Base-by-base conservation (phyloP, 37 sponge, comb jelly and placozoan genomes). In the Eunapius fragilis region DNA sequence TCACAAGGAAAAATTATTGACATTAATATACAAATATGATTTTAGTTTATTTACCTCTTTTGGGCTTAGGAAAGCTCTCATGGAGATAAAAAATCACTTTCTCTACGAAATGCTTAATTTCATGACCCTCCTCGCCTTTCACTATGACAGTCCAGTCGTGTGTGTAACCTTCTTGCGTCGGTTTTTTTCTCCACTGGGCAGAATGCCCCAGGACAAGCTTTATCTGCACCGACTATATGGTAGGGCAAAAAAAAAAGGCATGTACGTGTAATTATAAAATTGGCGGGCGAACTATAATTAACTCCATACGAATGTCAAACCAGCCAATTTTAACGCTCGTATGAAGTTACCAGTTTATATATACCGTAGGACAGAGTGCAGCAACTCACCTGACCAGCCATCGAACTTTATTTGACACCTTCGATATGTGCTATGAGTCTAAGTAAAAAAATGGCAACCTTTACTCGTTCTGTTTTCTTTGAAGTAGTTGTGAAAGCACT, bases 111-210 rank as follows among this genome's bases (percentile, higher is more conserved):
- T 95, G 89, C 50, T 87, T 86, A 25, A 99, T 92, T 24, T 95
- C 95, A 49, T 86, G 85, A 0, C 94, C 93, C 25, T 95, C 93
- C 71, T 95, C 96, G 19, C 99, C 99, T 34, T 96, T 87, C 0
- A 99, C 97, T 0, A 94, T 72, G 26, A 96, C 84, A 30, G 93
- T 95, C 99, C 99, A 99, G 68, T 99, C 99, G 68, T 99, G 99
- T 17, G 97, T 99, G 84, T 87, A 97, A 12, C 97, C 97, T 26
- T 95, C 97, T 4, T 76, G 76, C 14, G 96, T 97, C 10, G 95
- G 93, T 71, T 92, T 92, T 76, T 94, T 96, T 24, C 99, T 79
- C 92, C 94, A 93, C 11, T 86, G 76, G 10, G 99, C 97, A 48
- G 92, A 92, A 85, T 99, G 99, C 32, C 99, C 99, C 4, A 99